Percentiles rank a stretch among this genome's conserved stretches.
These are phyloP conservation scores for Zygogramma bicolorata DNA, from an alignment of 2,888 invertebrate genomes.

Conservation along the genomic window DNA sequence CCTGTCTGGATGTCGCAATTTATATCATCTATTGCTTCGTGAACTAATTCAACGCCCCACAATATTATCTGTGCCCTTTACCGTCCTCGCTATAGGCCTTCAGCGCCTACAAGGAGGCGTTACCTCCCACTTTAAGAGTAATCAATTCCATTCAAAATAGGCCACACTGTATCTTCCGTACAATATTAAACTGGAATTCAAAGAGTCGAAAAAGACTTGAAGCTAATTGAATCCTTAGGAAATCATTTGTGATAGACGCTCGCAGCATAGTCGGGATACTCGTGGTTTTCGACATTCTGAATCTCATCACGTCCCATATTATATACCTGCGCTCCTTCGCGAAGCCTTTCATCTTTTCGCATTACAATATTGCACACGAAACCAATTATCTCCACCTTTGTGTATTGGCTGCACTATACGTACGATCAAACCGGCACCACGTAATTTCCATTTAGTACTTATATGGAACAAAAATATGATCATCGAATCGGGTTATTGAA, in stretches of 20 bases:
- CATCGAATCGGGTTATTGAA: too few species aligned
- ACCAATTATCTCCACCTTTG: constrained; percentile 67
- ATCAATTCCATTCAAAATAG: constrained; percentile 25
- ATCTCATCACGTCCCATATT: constrained; percentile 64
- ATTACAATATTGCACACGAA: constrained; percentile 66
- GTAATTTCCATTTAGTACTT: neutral
- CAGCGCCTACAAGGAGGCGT: too few species aligned
- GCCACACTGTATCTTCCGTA: too few species aligned
- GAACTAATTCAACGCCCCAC: too few species aligned
- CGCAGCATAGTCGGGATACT: constrained; percentile 44
- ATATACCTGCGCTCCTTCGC: constrained; percentile 61
- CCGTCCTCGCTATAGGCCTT: too few species aligned
- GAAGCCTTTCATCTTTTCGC: constrained; percentile 65
- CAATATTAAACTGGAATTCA: constrained; percentile 36
- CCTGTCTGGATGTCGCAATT: too few species aligned
- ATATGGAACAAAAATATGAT: too few species aligned
- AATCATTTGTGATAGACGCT: constrained; percentile 48
- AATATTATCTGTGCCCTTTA: too few species aligned
- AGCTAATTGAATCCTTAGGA: constrained; percentile 53
- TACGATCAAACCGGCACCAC: constrained; percentile 21
- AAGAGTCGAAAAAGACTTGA: constrained; percentile 36
- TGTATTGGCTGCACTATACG: constrained; percentile 61
- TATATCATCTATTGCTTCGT: too few species aligned
- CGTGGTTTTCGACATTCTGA: constrained; percentile 56
- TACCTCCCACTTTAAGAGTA: too few species aligned